A percentile compares a stretch with the other conserved stretches of the same genome.
Evolutionary conservation across 2,888 invertebrate species (phyloP).

Genomic region (Epinotia ramella): DNA sequence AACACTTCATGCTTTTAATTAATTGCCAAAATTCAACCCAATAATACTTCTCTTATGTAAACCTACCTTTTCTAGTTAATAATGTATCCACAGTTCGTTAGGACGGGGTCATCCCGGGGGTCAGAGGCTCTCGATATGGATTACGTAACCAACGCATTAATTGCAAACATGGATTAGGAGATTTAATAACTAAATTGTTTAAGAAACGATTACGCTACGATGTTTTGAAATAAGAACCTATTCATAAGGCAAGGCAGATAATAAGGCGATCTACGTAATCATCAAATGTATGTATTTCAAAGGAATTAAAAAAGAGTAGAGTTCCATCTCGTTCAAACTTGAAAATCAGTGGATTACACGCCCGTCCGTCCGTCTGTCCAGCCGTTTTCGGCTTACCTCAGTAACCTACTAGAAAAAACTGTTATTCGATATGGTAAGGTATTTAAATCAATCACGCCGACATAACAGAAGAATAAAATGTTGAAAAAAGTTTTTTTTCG

Average conservation of each 20-base stretch:
- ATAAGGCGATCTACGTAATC: no score
- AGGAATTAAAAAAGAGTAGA: no score
- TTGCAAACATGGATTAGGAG: conserved; percentile 54
- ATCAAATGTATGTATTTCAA: no score
- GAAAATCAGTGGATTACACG: no score
- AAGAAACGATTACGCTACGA: conserved; percentile 14
- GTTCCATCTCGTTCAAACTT: no score
- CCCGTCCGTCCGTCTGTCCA: no score
- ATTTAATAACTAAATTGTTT: conserved; percentile 37
- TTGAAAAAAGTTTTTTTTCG: no score
- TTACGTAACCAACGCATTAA: conserved; percentile 62
- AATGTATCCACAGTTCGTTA: conserved; percentile 68
- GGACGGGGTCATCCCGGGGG: conserved; percentile 76
- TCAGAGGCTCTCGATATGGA: conserved; percentile 57
- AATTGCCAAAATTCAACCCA: conserved; percentile 2
- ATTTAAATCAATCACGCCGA: no score
- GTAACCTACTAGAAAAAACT: no score
- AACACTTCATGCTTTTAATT: neutral
- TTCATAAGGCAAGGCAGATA: neutral
- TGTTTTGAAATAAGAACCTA: neutral
- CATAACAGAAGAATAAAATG: no score
- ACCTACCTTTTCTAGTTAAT: conserved; percentile 47
- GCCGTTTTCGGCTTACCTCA: no score
- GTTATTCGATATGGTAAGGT: no score
- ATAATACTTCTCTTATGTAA: conserved; percentile 22